Base-by-base conservation (phyloP, 2,797 vertebrate species). In the Myotis daubentonii region DNA sequence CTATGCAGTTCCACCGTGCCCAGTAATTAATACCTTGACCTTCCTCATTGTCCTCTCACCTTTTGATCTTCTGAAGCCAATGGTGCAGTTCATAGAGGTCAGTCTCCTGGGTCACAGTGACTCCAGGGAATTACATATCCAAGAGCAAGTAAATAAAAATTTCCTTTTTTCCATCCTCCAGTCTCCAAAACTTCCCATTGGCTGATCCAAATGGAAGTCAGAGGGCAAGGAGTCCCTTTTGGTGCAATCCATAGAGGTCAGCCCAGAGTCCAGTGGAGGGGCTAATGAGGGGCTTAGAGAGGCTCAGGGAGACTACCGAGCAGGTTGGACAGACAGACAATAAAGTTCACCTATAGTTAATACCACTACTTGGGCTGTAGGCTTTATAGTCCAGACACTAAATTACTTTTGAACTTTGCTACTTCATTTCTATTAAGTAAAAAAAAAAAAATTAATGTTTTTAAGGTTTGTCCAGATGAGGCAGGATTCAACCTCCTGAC, bases 401-500 rank as follows among this genome's bases (percentile, higher is more conserved):
- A 79, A 65, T 41, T 76, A 76, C 79, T 83, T 60, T 78, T 57
- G 10, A 92, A 57, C 22, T 23, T 70, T 89, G 62, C 49, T 87
- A 33, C 57, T 95, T 91, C 33, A 47, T 91, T 91, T 33, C 47
- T 68, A 49, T 57, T 81, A 75, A 76, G 22, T 6, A 30, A 23
- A 65, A 62, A 60, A 57, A 62, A 28, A 25, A 57, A 55, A 3
- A 30, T 23, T 49, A 38, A 49, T 70, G 15, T 60, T 60, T 62
- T 28, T 6, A 65, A 84, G 25, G 5, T 92, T 82, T 94, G 68
- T 70, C 65, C 66, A 79, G 78, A 83, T 79, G 49, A 86, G 8
- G 90, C 84, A 94, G 33, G n/a, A 91, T 93, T 81, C 91, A 81
- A 55, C 78, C 38, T 93, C n/a, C 44, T 87, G 57, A 81, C 79